These are phyloP conservation scores for Ochlodes sylvanus DNA, from an alignment of 2,888 invertebrate genomes.

Conservation along the genomic window DNA sequence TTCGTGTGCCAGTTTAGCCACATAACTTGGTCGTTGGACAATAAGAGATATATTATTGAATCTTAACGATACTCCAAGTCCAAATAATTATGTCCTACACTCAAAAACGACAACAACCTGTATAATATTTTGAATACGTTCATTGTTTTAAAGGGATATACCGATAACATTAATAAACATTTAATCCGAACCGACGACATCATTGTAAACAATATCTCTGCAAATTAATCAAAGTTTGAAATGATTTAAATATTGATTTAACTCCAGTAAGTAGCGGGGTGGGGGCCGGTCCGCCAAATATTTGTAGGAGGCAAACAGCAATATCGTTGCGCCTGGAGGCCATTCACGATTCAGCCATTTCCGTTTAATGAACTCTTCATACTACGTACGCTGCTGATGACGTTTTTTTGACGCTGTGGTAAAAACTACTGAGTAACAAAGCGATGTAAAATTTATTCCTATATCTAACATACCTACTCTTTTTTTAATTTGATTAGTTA, in stretches of 20 bases:
- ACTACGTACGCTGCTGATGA: neutral
- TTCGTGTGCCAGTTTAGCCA: too few relatives aligned
- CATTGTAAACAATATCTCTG: conserved; percentile 79
- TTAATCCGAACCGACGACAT: conserved; percentile 68
- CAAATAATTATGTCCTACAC: too few relatives aligned
- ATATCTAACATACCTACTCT: too few relatives aligned
- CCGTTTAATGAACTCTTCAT: conserved; percentile 21
- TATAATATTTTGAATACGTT: too few relatives aligned
- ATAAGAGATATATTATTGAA: too few relatives aligned
- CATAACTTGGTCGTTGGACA: too few relatives aligned
- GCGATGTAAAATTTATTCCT: too few relatives aligned
- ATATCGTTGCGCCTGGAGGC: conserved; percentile 78
- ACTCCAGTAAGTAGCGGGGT: conserved; percentile 80
- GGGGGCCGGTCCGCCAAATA: conserved; percentile 64
- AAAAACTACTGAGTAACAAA: too few relatives aligned
- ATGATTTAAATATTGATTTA: conserved; percentile 84
- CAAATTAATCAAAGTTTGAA: conserved; percentile 84
- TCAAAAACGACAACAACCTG: too few relatives aligned
- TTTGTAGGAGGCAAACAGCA: conserved; percentile 78
- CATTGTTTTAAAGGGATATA: neutral
- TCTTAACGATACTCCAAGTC: too few relatives aligned
- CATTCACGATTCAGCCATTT: conserved; percentile 50
- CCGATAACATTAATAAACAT: conserved; percentile 45
- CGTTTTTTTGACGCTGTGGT: neutral
- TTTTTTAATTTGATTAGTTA: too few relatives aligned